Evolutionary conservation across 1,140 invertebrate species (phyloP).

Genomic region (Drosophila subpulchrella): DNA sequence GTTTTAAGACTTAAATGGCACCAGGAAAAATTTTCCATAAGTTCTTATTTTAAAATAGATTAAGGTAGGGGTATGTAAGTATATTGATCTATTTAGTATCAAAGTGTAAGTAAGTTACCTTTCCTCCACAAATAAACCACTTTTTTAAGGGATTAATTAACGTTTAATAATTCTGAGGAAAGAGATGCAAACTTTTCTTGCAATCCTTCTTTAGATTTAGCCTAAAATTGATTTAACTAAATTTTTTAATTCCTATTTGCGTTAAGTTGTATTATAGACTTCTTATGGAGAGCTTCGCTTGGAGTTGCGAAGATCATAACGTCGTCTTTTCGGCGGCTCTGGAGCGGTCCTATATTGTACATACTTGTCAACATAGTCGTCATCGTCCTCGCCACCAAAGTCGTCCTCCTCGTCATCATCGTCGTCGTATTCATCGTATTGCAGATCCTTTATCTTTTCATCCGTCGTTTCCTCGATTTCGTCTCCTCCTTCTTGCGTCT

Average conservation of each 20-base stretch:
- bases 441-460: not conserved
- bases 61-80: too few species aligned
- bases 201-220: not conserved
- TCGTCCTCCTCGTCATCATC: conserved; percentile 2
- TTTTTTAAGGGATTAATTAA: not conserved
- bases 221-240: not conserved
- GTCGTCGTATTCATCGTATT: not conserved
- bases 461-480: not conserved
- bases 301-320: conserved; percentile 61
- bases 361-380: conserved; percentile 33
- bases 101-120: not conserved
- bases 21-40: too few species aligned
- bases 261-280: not conserved
- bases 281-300: conserved; percentile 11
- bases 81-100: too few species aligned
- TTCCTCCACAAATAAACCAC: not conserved
- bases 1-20: not conserved
- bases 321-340: conserved; percentile 27
- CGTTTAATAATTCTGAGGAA: not conserved
- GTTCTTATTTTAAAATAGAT: too few species aligned
- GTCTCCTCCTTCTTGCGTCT: not conserved
- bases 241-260: not conserved
- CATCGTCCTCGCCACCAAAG: conserved; percentile 21
- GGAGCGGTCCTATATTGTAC: conserved; percentile 3
- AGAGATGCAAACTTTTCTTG: not conserved